A percentile compares a stretch with the other conserved stretches of the same genome.
Conservation (phyloP, 2,797 vertebrate species). For the Leucoraja ocellata region DNA sequence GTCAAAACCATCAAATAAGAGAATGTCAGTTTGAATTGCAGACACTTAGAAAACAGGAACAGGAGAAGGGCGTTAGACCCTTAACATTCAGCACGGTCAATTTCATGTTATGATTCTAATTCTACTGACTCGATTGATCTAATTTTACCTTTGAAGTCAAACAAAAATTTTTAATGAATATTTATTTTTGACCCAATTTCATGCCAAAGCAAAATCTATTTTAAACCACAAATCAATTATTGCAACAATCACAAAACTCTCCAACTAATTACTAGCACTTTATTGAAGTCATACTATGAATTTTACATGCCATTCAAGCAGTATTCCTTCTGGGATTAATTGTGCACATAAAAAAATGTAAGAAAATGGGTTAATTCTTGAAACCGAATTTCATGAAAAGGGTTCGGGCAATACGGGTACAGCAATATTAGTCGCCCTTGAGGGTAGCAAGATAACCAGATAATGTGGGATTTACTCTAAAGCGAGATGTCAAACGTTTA, state of each 20-base stretch:
- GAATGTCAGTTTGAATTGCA: too few species aligned
- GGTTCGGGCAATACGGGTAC: neutral
- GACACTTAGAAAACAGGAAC: too few species aligned
- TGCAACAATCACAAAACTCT: neutral
- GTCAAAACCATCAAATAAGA: too few species aligned
- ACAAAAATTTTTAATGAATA: neutral
- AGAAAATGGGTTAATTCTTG: neutral
- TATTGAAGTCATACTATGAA: neutral
- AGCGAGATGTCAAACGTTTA: neutral
- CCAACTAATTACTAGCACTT: neutral
- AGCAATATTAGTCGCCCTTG: neutral
- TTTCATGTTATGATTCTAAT: neutral
- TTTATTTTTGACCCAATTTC: constrained; percentile 2
- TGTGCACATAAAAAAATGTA: neutral
- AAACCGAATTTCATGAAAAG: too few species aligned
- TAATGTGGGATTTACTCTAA: neutral
- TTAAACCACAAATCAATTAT: constrained; percentile 5
- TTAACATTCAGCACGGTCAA: too few species aligned
- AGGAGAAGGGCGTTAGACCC: too few species aligned
- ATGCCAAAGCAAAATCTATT: neutral
- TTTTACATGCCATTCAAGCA: neutral
- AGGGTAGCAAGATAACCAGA: neutral
- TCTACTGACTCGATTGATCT: neutral
- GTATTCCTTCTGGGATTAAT: neutral
- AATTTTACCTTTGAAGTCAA: constrained; percentile 22